Conservation (phyloP, 2,888 invertebrate species). For the Euplagia quadripunctaria region DNA sequence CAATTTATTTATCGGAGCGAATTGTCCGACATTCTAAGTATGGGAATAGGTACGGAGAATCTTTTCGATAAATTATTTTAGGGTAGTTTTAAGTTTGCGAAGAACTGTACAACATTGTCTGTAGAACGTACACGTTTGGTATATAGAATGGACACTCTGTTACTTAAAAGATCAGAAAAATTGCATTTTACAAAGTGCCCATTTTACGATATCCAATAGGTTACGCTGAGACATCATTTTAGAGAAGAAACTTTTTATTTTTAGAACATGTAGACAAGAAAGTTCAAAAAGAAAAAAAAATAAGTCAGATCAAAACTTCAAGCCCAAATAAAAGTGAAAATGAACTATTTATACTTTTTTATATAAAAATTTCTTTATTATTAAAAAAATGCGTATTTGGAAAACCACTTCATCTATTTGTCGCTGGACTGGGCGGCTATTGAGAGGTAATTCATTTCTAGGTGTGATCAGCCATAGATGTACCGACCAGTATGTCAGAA, state of each 20-base stretch:
- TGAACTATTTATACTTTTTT: conserved; percentile 10
- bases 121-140: no score
- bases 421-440: conserved; percentile 25
- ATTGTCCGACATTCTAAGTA: no score
- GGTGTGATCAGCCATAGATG: background rate
- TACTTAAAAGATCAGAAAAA: no score
- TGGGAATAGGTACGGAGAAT: no score
- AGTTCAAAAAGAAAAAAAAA: conserved; percentile 17
- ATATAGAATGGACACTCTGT: no score
- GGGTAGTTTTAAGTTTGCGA: no score
- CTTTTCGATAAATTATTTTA: no score
- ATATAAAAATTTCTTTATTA: conserved; percentile 3
- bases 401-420: conserved; percentile 32
- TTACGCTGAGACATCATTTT: background rate
- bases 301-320: conserved; percentile 30
- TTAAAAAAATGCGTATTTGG: conserved; percentile 48
- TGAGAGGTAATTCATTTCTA: conserved; percentile 9
- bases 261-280: conserved; percentile 8
- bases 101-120: no score
- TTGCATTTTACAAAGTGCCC: background rate
- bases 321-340: conserved; percentile 23
- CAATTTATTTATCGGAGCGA: no score
- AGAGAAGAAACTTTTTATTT: conserved; percentile 9
- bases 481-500: conserved; percentile 15
- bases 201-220: background rate